These are phyloP conservation scores for Craseonycteris thonglongyai DNA, from an alignment of 2,113 vertebrate species.

Conservation along the genomic window DNA sequence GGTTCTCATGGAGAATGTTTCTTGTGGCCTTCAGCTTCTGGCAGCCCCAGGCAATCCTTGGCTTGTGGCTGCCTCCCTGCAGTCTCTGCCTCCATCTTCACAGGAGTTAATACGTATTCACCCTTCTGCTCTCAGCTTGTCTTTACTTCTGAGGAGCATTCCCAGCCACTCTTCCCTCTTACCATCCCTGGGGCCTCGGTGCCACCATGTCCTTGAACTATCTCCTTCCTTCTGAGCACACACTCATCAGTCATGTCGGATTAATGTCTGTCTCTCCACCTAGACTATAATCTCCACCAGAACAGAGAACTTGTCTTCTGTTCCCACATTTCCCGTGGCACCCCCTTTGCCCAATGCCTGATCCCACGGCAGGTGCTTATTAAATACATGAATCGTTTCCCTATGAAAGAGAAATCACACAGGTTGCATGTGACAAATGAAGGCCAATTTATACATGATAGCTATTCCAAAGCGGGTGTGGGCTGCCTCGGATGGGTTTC, in stretches of 20 bases:
- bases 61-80: background rate
- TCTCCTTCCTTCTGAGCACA: background rate
- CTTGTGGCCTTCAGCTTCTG: background rate
- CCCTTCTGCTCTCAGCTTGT: background rate
- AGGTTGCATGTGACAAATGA: background rate
- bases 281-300: background rate
- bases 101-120: background rate
- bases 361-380: background rate
- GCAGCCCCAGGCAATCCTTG: background rate
- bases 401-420: background rate
- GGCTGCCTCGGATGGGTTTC: background rate
- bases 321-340: background rate
- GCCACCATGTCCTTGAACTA: rapidly evolving
- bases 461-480: background rate
- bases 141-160: background rate
- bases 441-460: background rate
- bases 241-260: background rate
- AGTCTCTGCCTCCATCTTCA: background rate
- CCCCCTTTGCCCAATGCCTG: background rate
- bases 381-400: background rate
- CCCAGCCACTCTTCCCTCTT: background rate
- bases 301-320: background rate
- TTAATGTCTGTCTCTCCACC: background rate
- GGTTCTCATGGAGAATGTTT: background rate
- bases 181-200: background rate